Percentiles rank a stretch among this genome's conserved stretches.
Conservation (phyloP, 2,113 vertebrate species). For the Eudyptes chrysolophus region DNA sequence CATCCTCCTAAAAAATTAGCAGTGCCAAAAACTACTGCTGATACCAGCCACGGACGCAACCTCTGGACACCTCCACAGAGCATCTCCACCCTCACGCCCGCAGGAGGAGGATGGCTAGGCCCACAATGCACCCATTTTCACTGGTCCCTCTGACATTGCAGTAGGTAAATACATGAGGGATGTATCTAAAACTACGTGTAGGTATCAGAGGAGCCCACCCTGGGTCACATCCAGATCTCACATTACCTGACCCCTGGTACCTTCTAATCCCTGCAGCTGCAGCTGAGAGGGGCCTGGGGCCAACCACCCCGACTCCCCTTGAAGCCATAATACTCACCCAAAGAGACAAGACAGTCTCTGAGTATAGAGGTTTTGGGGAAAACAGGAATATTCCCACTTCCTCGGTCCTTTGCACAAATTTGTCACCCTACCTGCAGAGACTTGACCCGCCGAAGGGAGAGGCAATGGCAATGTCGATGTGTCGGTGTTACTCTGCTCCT, state of each 20-base stretch:
- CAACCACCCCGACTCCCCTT: not conserved
- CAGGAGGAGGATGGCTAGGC: not conserved
- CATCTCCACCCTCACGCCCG: not conserved
- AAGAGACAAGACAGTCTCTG: not conserved
- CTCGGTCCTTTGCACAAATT: not conserved
- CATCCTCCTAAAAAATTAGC: not conserved
- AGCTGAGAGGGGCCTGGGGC: no score
- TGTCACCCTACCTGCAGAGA: not conserved
- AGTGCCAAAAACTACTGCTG: not conserved
- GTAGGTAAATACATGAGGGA: not conserved
- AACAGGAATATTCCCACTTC: not conserved
- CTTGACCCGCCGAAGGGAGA: not conserved
- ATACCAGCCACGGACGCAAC: not conserved
- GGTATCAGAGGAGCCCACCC: not conserved
- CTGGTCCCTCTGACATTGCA: not conserved
- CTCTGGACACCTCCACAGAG: not conserved
- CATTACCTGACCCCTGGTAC: no score
- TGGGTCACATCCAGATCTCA: not conserved
- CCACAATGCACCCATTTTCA: not conserved
- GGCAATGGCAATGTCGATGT: fast-evolving
- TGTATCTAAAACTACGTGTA: fast-evolving
- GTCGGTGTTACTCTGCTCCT: not conserved
- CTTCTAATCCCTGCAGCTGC: not conserved
- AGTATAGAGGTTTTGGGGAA: not conserved
- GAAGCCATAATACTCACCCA: not conserved